Conservation (phyloP, 2,888 invertebrate genomes). For the Copidosoma aretas region DNA sequence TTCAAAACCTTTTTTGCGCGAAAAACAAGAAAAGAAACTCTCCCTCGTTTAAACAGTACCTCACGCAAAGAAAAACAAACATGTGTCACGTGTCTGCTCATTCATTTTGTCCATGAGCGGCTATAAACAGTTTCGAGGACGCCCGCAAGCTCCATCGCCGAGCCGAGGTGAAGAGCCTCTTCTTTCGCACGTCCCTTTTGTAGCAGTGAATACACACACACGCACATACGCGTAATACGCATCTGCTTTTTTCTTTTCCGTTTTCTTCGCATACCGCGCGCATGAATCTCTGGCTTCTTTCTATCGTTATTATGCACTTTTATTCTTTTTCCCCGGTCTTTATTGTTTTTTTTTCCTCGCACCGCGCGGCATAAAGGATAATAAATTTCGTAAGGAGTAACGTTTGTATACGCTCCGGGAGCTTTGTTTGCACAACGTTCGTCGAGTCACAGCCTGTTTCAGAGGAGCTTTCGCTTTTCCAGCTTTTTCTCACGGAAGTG, state of each 20-base stretch:
- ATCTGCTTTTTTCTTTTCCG: conserved; percentile 16
- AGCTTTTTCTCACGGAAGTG: conserved; percentile 12
- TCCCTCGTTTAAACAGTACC: too few relatives aligned
- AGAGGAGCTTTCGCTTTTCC: conserved; percentile 15
- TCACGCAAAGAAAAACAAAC: too few relatives aligned
- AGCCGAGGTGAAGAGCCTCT: conserved; percentile 1
- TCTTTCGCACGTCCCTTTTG: neutral
- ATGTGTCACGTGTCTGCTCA: too few relatives aligned
- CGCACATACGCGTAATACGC: too few relatives aligned
- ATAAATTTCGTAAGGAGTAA: conserved; percentile 39
- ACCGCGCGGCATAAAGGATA: conserved; percentile 28
- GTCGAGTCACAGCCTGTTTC: conserved; percentile 16
- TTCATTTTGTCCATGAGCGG: conserved; percentile 2
- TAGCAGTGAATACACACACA: neutral
- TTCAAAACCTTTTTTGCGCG: too few relatives aligned
- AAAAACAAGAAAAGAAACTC: too few relatives aligned
- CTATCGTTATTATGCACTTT: conserved; percentile 9
- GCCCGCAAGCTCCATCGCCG: neutral
- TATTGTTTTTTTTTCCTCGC: conserved; percentile 34
- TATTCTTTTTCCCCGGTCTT: conserved; percentile 21
- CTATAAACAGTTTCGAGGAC: neutral
- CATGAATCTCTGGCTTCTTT: neutral
- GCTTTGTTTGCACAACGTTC: conserved; percentile 28
- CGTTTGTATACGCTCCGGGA: conserved; percentile 23
- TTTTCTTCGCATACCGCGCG: conserved; percentile 1